These are phyloP conservation scores for Ptiloglossa arizonensis DNA, from an alignment of 1,140 invertebrate genomes.

Conservation along the genomic window DNA sequence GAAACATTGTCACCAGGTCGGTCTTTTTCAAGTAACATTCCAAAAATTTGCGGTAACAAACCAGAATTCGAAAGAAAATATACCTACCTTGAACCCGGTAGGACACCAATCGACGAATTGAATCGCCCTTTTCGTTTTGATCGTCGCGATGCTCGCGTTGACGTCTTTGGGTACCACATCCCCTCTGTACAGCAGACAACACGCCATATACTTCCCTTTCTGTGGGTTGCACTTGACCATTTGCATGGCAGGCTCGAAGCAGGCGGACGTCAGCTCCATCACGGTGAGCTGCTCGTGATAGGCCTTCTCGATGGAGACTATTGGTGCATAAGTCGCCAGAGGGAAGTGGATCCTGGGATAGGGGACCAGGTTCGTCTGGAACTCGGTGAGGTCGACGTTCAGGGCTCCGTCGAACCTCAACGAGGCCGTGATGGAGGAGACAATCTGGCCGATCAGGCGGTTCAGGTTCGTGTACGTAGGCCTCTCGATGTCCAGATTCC, in stretches of 20 bases:
- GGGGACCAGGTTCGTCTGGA: slow-evolving; percentile 84
- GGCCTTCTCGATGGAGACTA: slow-evolving; percentile 87
- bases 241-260: slow-evolving; percentile 89
- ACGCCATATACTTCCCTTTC: slow-evolving; percentile 83
- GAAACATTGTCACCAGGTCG: too few relatives aligned
- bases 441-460: slow-evolving; percentile 84
- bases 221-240: slow-evolving; percentile 81
- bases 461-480: slow-evolving; percentile 86
- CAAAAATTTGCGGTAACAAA: slow-evolving; percentile 9
- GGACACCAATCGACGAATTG: slow-evolving; percentile 87
- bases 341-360: slow-evolving; percentile 82
- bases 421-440: slow-evolving; percentile 86
- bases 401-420: slow-evolving; percentile 87
- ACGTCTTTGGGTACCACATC: slow-evolving; percentile 88
- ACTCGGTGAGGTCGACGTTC: slow-evolving; percentile 87
- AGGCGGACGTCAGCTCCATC: slow-evolving; percentile 88
- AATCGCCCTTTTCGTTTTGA: slow-evolving; percentile 86
- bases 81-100: slow-evolving; percentile 84
- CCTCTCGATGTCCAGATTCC: slow-evolving; percentile 84
- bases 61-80: too few relatives aligned
- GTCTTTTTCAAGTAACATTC: too few relatives aligned
- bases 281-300: slow-evolving; percentile 88
- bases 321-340: slow-evolving; percentile 88
- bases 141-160: slow-evolving; percentile 89
- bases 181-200: slow-evolving; percentile 85